Evolutionary conservation across 2,797 vertebrate species (phyloP).

Genomic region (Sebastes itinus): DNA sequence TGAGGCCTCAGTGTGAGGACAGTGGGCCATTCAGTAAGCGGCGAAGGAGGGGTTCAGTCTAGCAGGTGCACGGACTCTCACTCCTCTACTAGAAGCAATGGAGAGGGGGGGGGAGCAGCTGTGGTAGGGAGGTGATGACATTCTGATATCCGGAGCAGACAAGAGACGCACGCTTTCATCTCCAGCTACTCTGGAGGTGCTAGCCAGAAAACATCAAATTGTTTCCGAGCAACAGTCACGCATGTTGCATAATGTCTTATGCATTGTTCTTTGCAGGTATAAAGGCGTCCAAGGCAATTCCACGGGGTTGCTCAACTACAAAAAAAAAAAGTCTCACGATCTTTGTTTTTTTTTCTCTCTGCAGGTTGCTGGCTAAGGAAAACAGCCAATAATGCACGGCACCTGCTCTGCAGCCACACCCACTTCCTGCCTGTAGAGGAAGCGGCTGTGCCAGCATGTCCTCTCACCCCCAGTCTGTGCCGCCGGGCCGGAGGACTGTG

Average conservation of each 20-base stretch:
- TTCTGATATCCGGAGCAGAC: conserved; percentile 41
- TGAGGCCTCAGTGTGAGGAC: conserved; percentile 52
- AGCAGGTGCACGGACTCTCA: conserved; percentile 69
- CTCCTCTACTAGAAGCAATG: conserved; percentile 22
- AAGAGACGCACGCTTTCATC: conserved; percentile 25
- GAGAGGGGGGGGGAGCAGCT: conserved; percentile 41
- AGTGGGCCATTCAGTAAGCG: conserved; percentile 65
- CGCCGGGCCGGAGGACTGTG: conserved; percentile 79
- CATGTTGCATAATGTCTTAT: neutral
- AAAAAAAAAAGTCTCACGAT: neutral
- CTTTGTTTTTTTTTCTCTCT: neutral
- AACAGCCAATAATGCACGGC: conserved; percentile 70
- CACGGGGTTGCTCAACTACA: neutral
- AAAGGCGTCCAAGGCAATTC: neutral
- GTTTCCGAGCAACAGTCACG: neutral
- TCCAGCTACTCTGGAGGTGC: conserved; percentile 21
- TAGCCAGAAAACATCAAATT: neutral
- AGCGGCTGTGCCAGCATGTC: conserved; percentile 84
- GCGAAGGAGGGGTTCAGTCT: conserved; percentile 36
- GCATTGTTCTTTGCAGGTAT: neutral
- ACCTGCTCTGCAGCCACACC: conserved; percentile 66
- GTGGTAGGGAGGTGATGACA: conserved; percentile 52
- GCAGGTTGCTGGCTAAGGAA: conserved; percentile 72
- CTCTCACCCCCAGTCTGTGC: conserved; percentile 82
- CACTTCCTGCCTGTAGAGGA: conserved; percentile 82